Percentiles rank a stretch among this genome's conserved stretches.
These are phyloP conservation scores for Plodia interpunctella DNA, from an alignment of 1,140 invertebrate species.

Conservation along the genomic window DNA sequence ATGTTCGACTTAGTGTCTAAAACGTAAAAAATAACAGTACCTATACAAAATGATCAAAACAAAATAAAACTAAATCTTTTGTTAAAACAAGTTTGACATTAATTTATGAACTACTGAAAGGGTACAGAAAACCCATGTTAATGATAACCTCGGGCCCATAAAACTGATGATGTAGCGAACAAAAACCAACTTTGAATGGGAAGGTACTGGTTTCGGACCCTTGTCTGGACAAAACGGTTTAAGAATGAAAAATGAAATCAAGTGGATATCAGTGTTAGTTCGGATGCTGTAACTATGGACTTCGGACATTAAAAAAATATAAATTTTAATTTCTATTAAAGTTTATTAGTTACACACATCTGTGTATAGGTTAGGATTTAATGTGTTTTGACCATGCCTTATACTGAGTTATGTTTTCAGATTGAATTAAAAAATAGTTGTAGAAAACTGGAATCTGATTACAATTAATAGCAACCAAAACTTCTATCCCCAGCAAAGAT, in stretches of 20 bases:
- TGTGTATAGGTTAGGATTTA: no score
- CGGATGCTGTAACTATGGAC: conserved; percentile 27
- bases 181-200: conserved; percentile 61
- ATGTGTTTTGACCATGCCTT: no score
- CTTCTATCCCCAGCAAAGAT: no score
- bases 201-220: conserved; percentile 34
- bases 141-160: conserved; percentile 48
- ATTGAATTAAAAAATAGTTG: no score
- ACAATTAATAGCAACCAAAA: no score
- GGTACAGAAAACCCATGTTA: conserved; percentile 41
- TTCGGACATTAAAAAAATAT: conserved; percentile 13
- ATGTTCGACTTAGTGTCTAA: no score
- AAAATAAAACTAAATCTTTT: not conserved
- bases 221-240: conserved; percentile 69
- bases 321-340: no score
- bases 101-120: conserved; percentile 12
- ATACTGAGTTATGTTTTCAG: no score
- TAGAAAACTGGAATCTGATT: no score
- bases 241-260: conserved; percentile 75
- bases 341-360: no score
- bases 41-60: not conserved
- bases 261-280: conserved; percentile 48
- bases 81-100: not conserved
- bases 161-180: conserved; percentile 47
- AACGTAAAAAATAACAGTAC: not conserved